Percentiles rank a stretch among this genome's conserved stretches.
These are phyloP conservation scores for Macrotis lagotis DNA, from an alignment of 2,113 vertebrate species.

Conservation along the genomic window DNA sequence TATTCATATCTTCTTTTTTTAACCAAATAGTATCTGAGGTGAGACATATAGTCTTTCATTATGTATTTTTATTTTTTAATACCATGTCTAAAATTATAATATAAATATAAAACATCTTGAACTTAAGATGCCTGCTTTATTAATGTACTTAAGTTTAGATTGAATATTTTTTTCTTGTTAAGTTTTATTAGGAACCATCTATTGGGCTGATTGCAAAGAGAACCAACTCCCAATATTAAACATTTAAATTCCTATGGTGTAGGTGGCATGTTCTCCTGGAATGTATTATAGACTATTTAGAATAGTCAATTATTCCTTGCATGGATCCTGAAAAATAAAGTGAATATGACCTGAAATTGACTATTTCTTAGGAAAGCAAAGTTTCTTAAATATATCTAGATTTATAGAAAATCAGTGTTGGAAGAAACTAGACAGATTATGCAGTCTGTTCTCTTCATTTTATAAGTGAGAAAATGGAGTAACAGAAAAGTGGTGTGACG, in stretches of 20 bases:
- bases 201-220: background rate
- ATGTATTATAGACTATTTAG: background rate
- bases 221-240: slow-evolving; percentile 17
- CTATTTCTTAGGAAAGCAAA: background rate
- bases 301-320: background rate
- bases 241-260: background rate
- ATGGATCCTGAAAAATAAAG: background rate
- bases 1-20: slow-evolving; percentile 38
- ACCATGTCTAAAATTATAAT: background rate
- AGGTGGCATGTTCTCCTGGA: background rate
- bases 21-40: slow-evolving; percentile 15
- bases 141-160: background rate
- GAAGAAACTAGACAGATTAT: background rate
- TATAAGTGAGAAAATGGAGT: background rate
- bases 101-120: background rate
- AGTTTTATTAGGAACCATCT: background rate
- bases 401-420: background rate
- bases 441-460: background rate
- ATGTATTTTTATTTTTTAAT: background rate
- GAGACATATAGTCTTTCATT: background rate
- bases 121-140: background rate
- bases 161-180: background rate
- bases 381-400: background rate
- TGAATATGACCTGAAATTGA: background rate
- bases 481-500: background rate